These are phyloP conservation scores for Eueremaeus valkanovi DNA, from an alignment of 2,888 invertebrate species.

Conservation along the genomic window DNA sequence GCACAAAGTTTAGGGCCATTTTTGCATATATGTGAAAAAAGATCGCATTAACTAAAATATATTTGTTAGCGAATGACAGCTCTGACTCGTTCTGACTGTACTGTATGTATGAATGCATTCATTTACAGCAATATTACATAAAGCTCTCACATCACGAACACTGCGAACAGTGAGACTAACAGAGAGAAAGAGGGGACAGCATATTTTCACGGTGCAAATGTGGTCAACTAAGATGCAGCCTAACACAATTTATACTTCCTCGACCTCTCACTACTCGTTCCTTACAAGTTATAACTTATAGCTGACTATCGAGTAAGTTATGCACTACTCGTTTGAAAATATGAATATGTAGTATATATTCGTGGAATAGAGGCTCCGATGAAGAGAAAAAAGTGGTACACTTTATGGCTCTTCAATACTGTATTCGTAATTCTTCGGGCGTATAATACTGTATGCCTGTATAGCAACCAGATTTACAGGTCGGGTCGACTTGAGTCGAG, in stretches of 20 bases:
- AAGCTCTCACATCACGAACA: background rate
- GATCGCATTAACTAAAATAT: background rate
- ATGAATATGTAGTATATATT: conserved; percentile 23
- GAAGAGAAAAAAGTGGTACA: conserved; percentile 19
- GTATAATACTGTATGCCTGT: background rate
- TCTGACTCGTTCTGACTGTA: background rate
- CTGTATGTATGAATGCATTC: background rate
- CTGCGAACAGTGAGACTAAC: background rate
- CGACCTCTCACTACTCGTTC: background rate
- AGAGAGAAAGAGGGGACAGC: background rate
- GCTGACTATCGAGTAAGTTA: background rate
- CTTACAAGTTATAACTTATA: background rate
- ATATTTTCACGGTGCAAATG: background rate
- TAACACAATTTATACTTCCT: conserved; percentile 5
- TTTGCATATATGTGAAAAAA: background rate
- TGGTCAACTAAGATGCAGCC: too few relatives aligned
- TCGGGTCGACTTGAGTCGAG: background rate
- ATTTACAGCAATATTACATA: too few relatives aligned
- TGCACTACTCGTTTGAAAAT: conserved; percentile 6
- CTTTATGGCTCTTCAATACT: background rate
- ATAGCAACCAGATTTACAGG: conserved; percentile 12
- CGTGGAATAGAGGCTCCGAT: background rate
- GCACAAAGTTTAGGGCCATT: background rate
- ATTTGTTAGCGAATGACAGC: background rate
- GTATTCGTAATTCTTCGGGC: background rate